Base-by-base conservation (phyloP, 2,888 invertebrate species). In the Lycaena phlaeas region DNA sequence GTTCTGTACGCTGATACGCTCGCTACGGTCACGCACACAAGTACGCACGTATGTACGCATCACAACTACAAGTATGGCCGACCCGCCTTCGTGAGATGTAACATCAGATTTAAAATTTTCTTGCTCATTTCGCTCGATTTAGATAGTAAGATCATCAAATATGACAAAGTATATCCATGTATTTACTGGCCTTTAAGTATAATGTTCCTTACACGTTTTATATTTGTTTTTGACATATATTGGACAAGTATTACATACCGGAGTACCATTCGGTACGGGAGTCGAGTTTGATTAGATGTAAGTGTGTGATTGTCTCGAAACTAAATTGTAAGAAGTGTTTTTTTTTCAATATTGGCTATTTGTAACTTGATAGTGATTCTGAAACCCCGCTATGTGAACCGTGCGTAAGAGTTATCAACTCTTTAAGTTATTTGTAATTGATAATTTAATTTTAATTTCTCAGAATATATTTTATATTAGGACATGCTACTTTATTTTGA, bases 141-240 rank as follows among this genome's bases (percentile, higher is more conserved):
- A 77, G 70, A 68, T 52, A 64, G 61, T 67, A 69, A 70, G 58
- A 65, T 72, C 28, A 64, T 67, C 54, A 68, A 65, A 64, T 67
- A 67, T 72, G 78, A 74, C 74, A 71, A 79, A 77, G 78, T 68
- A 48, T 74, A 64, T 62, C 68, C 65, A 64, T 67, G 63, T 79
- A 75, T 78, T 73, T 78, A 78, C 68, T 76, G 76, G 77, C 74
- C 75, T 72, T 68, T 61, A 52, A 65, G 59, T 73, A 67, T 72
- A 66, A 68, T 65, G 67, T 73, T 74, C 61, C 69, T 46, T 61
- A 59, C 53, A 57, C 54, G 54, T 57, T 34, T 12, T 34, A 34
- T 34, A 10, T 34, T 34, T 6, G 18, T 55, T 62, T 60, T 68
- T 59, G 55, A 59, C 59, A 56, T 60, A 61, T 55, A 56, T 68